phyloP scores from a whole-genome alignment of 2,113 vertebrate species.

The Scytalopus superciliaris region DNA sequence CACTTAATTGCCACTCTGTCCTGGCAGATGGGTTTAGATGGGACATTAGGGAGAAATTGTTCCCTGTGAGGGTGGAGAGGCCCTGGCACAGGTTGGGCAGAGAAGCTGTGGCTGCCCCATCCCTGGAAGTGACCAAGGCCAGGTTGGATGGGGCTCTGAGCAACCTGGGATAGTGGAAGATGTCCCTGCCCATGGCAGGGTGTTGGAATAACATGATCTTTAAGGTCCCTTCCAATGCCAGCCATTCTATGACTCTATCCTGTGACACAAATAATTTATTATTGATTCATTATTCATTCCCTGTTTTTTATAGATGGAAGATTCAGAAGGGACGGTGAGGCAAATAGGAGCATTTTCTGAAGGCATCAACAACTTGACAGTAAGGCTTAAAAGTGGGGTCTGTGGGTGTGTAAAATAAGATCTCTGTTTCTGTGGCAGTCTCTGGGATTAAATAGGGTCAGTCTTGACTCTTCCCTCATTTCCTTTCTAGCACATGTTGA shows the following conservation, averaged over 20 bases:
- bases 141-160: not conserved
- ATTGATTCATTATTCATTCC: not conserved
- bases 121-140: not conserved
- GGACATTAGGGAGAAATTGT: not conserved
- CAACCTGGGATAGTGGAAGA: not conserved
- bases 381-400: slow-evolving; percentile 61
- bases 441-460: too few species aligned
- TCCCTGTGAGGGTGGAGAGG: not conserved
- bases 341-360: slow-evolving; percentile 98
- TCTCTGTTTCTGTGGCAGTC: not conserved
- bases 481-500: slow-evolving; percentile 90
- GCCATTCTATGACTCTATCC: not conserved
- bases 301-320: slow-evolving; percentile 87
- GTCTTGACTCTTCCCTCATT: not conserved
- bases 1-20: not conserved
- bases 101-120: not conserved
- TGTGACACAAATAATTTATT: not conserved
- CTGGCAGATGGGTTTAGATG: not conserved
- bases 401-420: not conserved
- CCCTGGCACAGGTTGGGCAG: not conserved
- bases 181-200: not conserved
- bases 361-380: slow-evolving; percentile 97
- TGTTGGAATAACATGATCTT: not conserved
- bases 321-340: slow-evolving; percentile 96
- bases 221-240: not conserved